A percentile compares a stretch with the other conserved stretches of the same genome.
These are phyloP conservation scores for Castor canadensis DNA, from an alignment of 2,113 vertebrate genomes.

Conservation along the genomic window DNA sequence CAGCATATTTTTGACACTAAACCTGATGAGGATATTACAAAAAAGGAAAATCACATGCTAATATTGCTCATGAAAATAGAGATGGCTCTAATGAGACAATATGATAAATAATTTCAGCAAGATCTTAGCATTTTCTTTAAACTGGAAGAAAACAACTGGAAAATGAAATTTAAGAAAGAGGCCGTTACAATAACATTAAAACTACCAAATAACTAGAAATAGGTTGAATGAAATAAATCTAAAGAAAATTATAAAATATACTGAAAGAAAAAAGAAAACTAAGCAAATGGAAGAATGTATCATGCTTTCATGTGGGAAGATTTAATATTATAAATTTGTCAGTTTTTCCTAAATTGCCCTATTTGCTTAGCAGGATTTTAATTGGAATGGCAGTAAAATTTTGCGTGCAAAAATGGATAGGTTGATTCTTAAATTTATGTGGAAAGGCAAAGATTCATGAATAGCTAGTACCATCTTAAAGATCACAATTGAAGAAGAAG, in stretches of 20 bases:
- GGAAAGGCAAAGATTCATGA: background rate
- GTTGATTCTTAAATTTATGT: background rate
- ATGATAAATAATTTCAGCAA: background rate
- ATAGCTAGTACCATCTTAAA: background rate
- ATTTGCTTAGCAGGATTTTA: background rate
- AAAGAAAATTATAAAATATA: background rate
- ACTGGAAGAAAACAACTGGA: background rate
- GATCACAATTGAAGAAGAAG: background rate
- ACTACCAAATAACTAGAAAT: constrained; percentile 8
- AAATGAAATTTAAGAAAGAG: background rate
- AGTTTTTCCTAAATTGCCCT: background rate
- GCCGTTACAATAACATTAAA: background rate
- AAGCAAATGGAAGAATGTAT: background rate
- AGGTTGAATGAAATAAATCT: background rate
- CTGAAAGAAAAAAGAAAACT: background rate
- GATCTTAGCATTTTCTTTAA: constrained; percentile 9
- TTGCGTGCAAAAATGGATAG: background rate
- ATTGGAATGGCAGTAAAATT: background rate
- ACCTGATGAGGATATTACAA: background rate
- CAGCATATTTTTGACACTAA: background rate
- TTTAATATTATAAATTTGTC: background rate
- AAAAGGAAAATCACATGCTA: constrained; percentile 1
- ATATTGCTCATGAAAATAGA: background rate
- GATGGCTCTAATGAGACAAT: background rate
- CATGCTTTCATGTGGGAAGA: background rate